Evolutionary conservation across 1,140 invertebrate genomes (phyloP), one percentile per base, ranked within the genome.

Genomic region (Drosophila cardini): DNA sequence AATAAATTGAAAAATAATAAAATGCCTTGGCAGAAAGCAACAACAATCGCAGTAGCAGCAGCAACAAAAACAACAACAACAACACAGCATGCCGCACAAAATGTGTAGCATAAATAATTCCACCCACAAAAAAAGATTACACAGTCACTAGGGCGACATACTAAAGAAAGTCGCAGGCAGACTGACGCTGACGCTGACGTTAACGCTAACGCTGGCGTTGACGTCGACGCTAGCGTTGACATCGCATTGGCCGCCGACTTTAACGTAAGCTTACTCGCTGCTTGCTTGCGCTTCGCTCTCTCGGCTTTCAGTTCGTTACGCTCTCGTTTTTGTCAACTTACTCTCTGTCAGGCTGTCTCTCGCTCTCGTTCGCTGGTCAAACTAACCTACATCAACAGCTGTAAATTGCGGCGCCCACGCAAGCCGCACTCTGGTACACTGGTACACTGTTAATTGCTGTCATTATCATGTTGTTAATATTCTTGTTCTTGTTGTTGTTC

Each of bases 321-420:
- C 18, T 38, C 50, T 16, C 43, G 63, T 36, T 56, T 34, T 46
- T n/a, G 21, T 26, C 4, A 26, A 5, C 34, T 13, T 15, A 30
- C 18, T n/a, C 40, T 42, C 10, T 10, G 10, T 34, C 45, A 45
- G 56, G 48, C 58, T 45, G 18, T 64, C 16, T 52, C 40, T 30
- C 50, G 13, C 55, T 65, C 43, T 56, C 42, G 32, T 13, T 36
- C 34, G 11, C 32, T 15, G 15, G 13, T 74, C 71, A 74, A 89
- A 89, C 84, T 89, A 89, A 89, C 84, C 84, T 89, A 89, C 84
- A 89, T 90, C 84, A 89, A 89, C 84, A 89, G 84, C 84, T 89
- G 84, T 87, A 62, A 68, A 68, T 50, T 65, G 70, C 52, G 64
- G 38, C 73, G 38, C 68, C 73, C 76, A 87, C 80, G 72, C 73